Evolutionary conservation across 2,888 invertebrate genomes (phyloP).

Genomic region (Syrphus vitripennis): DNA sequence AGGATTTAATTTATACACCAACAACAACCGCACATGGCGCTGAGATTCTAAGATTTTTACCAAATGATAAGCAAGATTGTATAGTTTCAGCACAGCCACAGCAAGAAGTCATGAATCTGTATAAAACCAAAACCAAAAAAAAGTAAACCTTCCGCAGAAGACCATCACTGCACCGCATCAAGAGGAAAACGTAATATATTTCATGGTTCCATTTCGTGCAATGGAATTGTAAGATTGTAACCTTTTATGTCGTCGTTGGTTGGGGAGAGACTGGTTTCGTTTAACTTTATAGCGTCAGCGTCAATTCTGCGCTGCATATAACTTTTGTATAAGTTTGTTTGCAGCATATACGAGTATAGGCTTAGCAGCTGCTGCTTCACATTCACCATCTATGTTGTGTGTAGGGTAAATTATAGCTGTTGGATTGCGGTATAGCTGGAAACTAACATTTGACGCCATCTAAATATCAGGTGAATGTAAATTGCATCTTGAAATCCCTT

Average conservation of each 20-base stretch:
- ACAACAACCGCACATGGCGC: conserved; percentile 67
- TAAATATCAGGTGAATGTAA: conserved; percentile 68
- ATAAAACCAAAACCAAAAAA: not conserved
- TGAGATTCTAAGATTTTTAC: conserved; percentile 59
- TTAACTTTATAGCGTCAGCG: conserved; percentile 37
- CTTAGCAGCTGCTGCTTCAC: not conserved
- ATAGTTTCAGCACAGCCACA: not conserved
- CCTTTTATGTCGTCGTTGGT: conserved; percentile 64
- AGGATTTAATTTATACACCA: conserved; percentile 63
- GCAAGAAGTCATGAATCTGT: not conserved
- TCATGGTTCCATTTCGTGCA: conserved; percentile 54
- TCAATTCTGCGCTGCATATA: not conserved
- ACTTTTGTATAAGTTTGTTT: no score
- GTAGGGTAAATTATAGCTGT: conserved; percentile 52
- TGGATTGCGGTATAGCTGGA: conserved; percentile 31
- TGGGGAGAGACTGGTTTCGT: conserved; percentile 49
- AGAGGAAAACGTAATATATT: not conserved
- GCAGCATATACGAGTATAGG: not conserved
- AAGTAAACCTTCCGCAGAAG: conserved; percentile 16
- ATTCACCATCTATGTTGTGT: conserved; percentile 2
- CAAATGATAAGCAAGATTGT: conserved; percentile 50
- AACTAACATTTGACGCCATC: conserved; percentile 68
- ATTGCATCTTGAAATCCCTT: conserved; percentile 59
- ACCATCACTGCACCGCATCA: not conserved
- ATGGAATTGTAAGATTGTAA: conserved; percentile 46